Evolutionary conservation across 2,797 vertebrate genomes (phyloP).

Genomic region (Cichlasoma orientale): DNA sequence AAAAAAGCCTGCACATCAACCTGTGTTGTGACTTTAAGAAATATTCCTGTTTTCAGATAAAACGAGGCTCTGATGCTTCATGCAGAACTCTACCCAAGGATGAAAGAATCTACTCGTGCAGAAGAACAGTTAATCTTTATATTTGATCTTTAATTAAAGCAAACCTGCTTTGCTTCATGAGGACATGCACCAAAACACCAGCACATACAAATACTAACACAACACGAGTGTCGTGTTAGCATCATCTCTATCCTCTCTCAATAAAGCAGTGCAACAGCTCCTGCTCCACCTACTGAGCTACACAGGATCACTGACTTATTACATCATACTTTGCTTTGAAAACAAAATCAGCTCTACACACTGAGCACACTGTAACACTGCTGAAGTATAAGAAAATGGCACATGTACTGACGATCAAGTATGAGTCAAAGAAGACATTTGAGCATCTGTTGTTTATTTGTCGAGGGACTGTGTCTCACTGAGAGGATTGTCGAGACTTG

Average conservation of each 20-base stretch:
- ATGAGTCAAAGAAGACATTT: constrained; percentile 77
- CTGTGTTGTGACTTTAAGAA: background rate
- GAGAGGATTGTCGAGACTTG: constrained; percentile 53
- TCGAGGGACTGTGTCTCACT: constrained; percentile 55
- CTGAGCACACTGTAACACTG: constrained; percentile 38
- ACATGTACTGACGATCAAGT: constrained; percentile 47
- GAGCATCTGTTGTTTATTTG: constrained; percentile 74
- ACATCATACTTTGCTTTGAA: constrained; percentile 55
- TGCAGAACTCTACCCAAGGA: background rate
- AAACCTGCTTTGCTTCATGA: background rate
- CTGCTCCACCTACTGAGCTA: constrained; percentile 39
- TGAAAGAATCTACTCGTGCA: background rate
- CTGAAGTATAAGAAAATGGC: constrained; percentile 55
- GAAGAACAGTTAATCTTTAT: background rate
- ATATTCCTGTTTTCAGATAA: background rate
- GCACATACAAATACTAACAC: background rate
- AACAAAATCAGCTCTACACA: constrained; percentile 38
- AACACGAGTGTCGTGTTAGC: background rate
- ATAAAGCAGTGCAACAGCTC: constrained; percentile 46
- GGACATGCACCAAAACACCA: background rate
- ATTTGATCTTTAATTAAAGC: background rate
- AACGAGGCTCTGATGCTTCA: background rate
- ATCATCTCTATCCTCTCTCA: constrained; percentile 1
- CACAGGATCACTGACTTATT: constrained; percentile 52
- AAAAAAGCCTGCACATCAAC: background rate